Base-by-base conservation (phyloP, 2,113 vertebrate genomes). In the Neogale vison region DNA sequence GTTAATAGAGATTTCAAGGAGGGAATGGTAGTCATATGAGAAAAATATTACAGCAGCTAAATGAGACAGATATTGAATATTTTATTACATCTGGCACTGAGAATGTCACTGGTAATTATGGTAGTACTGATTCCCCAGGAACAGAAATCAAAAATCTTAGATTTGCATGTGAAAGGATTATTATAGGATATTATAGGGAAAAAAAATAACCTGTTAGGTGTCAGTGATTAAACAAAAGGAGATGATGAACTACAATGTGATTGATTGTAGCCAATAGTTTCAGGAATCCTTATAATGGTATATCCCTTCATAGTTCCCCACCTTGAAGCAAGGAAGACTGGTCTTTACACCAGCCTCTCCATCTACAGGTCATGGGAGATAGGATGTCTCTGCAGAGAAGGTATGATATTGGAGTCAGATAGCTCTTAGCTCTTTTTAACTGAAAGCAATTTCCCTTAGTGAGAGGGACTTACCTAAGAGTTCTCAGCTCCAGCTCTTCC, bases 121-220 rank as follows among this genome's bases (percentile, higher is more conserved):
- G 20, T 21, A 50, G 10, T 71, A 12, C 36, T 63, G 13, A 20
- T 17, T n/a, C 18, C 6, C 34, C 20, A 42, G 4, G 12, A 82
- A 39, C 10, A 82, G 34, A 93, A 87, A 26, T 26, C 7, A 42
- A 52, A 76, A 39, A 18, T 24, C 10, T 77, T 20, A 95, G 8
- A 87, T 69, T 52, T 67, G 15, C 20, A 79, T 14, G 23, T 29
- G 59, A 80, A 89, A 74, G 29, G 10, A 52, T 77, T 69, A 69
- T 14, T 45, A 55, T 4, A n/a, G 6, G 7, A 2, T 17, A 63
- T 7, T 17, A 15, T 4, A 50, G 0, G 1, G 3, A 9, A 34
- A 39, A 95, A 57, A 23, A 59, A 52, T 10, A 21, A 42, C 1
- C 24, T 72, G 2, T 57, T 13, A 82, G 24, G n/a, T 13, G 12